Evolutionary conservation across 2,888 invertebrate genomes (phyloP), one percentile per base, ranked within the genome.

Genomic region (Holacanthella duospinosa): DNA sequence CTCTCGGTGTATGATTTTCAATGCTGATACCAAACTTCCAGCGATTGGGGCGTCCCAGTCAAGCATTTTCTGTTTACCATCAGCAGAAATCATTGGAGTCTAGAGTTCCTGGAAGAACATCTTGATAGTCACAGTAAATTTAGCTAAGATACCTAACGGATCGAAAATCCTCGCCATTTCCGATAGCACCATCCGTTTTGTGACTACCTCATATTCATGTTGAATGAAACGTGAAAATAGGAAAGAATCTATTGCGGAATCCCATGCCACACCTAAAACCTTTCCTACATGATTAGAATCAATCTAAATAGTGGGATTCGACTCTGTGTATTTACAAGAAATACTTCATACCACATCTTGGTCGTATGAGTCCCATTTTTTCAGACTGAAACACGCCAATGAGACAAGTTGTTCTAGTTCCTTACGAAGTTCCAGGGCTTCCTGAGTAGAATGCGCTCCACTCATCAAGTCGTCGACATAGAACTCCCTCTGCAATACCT

Each of bases 401-500:
- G 24, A 25, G 6, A 27, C 43, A 16, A 65, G n/a, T 3, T 21
- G 16, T 12, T 29, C 55, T 2, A 67, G 26, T 6, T 64, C 43
- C n/a, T n/a, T n/a, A n/a, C 54, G 56, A 0, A 62, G 16, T 19
- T 1, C 2, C 1, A 61, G 53, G n/a, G 62, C 68, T 29, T 55
- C 48, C n/a, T 55, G 28, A 9, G 12, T 26, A 2, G 60, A 26
- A 1, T 54, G 26, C 1, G 62, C 53, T n/a, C 64, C 63, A 29
- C 59, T 43, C 21, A 64, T n/a, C 1, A 61, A 27, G 36, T 68
- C 74, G 58, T 76, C 75, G n/a, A 77, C 71, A 55, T 76, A 76
- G 55, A 74, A 71, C 60, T 74, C 71, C 2, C 66, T 43, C 2
- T 26, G 27, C 16, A 72, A 60, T 16, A 66, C 62, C 43, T 67